Percentiles rank a stretch among this genome's conserved stretches.
Evolutionary conservation across 2,113 vertebrate genomes (phyloP).

Genomic region (Rafetus swinhoei): DNA sequence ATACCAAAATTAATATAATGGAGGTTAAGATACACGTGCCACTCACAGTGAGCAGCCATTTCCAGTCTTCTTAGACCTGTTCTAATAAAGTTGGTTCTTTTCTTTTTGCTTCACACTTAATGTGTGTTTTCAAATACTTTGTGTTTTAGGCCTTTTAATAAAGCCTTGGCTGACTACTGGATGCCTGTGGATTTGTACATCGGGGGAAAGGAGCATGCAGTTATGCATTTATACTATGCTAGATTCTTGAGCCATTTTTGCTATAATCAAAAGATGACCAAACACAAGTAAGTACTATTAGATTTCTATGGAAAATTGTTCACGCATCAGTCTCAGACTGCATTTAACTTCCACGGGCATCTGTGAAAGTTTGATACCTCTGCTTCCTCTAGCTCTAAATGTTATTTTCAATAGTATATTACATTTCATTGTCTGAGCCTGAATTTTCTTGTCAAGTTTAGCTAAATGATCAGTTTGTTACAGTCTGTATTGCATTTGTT

Average conservation of each 20-base stretch:
- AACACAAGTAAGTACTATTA: constrained; percentile 84
- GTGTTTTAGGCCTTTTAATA: constrained; percentile 85
- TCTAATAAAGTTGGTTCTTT: not conserved
- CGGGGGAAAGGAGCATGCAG: constrained; percentile 95
- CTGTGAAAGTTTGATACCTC: too few relatives aligned
- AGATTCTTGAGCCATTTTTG: constrained; percentile 96
- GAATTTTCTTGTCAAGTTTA: not conserved
- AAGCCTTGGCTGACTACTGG: constrained; percentile 87
- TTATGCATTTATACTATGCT: constrained; percentile 97
- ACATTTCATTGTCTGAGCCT: not conserved
- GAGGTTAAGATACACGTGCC: not conserved
- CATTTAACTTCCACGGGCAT: not conserved
- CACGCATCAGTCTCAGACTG: not conserved
- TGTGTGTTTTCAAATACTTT: not conserved
- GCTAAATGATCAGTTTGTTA: not conserved
- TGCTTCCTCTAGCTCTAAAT: too few relatives aligned
- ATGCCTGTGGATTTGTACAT: constrained; percentile 97
- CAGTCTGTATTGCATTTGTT: not conserved
- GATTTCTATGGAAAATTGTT: not conserved
- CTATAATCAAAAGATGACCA: constrained; percentile 86
- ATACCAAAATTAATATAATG: not conserved
- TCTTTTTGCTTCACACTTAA: not conserved
- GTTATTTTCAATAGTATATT: not conserved
- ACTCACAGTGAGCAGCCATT: not conserved
- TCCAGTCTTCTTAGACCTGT: not conserved